Base-by-base conservation (phyloP, 2,113 vertebrate genomes). In the Tautogolabrus adspersus region DNA sequence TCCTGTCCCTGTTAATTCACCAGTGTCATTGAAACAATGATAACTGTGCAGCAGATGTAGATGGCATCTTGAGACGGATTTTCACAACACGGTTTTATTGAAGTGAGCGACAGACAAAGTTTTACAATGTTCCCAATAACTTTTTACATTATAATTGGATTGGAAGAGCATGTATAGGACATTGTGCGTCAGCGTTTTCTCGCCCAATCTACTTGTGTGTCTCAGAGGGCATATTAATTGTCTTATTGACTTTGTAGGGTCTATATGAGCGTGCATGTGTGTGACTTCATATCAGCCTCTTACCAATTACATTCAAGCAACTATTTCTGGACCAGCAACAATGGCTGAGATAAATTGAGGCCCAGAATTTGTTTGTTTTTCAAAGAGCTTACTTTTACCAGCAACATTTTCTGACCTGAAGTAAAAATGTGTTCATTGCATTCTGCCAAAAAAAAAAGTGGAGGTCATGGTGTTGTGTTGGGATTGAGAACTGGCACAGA, bases 151-250 rank as follows among this genome's bases (percentile, higher is more conserved):
- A 66, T 86, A 89, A 91, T 91, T 86, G 87, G 56, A 86, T 80
- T 76, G 60, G 21, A 34, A 15, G 49, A 47, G n/a, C 44, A 77
- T 67, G 82, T 62, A 72, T 40, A 64, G 75, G 67, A 87, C 70
- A 73, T 54, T 60, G 54, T 55, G 65, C 30, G 82, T 91, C 90
- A 88, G 88, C 86, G 58, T 76, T 86, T 88, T 62, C 51, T 52
- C 1, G 8, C 37, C 70, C 42, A 26, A 46, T 18, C 65, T 44
- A 37, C 79, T 84, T 77, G 66, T 82, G 51, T 55, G 18, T 72
- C 79, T 82, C 75, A 78, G 67, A 88, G 77, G 83, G 68, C 78
- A 81, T 87, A 81, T 86, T 90, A 86, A 92, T 86, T 88, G 82
- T 87, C 75, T 85, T 84, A 87, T 88, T 77, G 88, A 81, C 79